phyloP scores from a whole-genome alignment of 2,888 invertebrate species.

The Polyommatus iphigenia region DNA sequence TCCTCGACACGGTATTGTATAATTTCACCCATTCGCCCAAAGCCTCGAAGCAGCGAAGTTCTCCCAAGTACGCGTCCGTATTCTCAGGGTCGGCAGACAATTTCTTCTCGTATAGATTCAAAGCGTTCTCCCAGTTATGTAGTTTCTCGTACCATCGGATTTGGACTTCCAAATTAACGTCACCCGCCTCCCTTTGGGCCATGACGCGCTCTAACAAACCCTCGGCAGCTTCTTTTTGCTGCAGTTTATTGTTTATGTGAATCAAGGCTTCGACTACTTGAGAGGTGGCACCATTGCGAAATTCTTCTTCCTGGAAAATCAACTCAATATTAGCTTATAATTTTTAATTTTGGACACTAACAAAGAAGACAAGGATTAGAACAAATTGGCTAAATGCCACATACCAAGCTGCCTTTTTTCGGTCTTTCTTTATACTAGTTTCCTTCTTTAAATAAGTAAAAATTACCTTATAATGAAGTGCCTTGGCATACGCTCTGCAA shows the following conservation, averaged over 20 bases:
- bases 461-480: slow-evolving; percentile 81
- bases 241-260: slow-evolving; percentile 98
- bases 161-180: slow-evolving; percentile 77
- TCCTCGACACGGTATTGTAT: slow-evolving; percentile 88
- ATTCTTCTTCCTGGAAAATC: slow-evolving; percentile 84
- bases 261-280: slow-evolving; percentile 96
- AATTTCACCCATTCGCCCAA: slow-evolving; percentile 97
- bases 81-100: slow-evolving; percentile 83
- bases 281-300: slow-evolving; percentile 89
- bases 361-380: too few relatives aligned
- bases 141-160: slow-evolving; percentile 99
- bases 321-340: not conserved
- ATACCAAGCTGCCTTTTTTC: too few relatives aligned
- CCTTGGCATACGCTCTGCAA: slow-evolving; percentile 88
- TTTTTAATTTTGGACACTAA: not conserved
- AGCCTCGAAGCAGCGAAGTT: slow-evolving; percentile 97
- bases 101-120: slow-evolving; percentile 91
- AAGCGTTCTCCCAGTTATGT: slow-evolving; percentile 98
- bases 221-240: slow-evolving; percentile 98
- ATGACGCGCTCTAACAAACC: slow-evolving; percentile 95
- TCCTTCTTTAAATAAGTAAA: too few relatives aligned
- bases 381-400: too few relatives aligned
- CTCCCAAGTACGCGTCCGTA: slow-evolving; percentile 91
- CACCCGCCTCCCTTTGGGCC: slow-evolving; percentile 86
- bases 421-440: too few relatives aligned